phyloP scores from a whole-genome alignment of 2,888 invertebrate genomes.

The Idaea biselata region DNA sequence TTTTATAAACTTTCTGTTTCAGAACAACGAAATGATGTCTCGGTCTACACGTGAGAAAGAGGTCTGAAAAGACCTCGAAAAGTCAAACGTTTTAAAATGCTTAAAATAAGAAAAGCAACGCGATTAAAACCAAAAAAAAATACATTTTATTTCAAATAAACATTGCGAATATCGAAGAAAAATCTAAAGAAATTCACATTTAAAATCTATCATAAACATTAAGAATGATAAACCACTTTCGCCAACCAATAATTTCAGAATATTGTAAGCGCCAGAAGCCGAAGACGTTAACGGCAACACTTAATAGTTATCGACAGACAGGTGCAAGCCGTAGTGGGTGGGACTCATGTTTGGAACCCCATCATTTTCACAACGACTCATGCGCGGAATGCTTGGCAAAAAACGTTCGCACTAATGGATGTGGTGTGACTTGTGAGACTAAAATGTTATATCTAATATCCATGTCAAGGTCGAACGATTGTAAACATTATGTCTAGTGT shows the following conservation, averaged over 20 bases:
- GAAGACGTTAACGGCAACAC: not conserved
- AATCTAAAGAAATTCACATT: too few species aligned
- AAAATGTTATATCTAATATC: not conserved
- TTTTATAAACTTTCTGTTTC: too few species aligned
- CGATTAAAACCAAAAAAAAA: too few species aligned
- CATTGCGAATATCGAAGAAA: too few species aligned
- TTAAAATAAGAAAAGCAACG: too few species aligned
- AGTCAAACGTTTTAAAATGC: too few species aligned
- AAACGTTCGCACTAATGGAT: not conserved
- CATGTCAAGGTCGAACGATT: slow-evolving; percentile 23
- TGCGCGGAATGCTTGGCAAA: not conserved
- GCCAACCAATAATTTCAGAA: not conserved
- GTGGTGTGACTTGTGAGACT: not conserved
- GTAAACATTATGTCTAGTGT: not conserved
- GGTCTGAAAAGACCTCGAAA: too few species aligned
- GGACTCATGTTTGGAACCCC: not conserved
- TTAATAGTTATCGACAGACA: not conserved
- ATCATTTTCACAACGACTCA: not conserved
- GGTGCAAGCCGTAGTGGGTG: not conserved
- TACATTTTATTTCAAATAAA: too few species aligned
- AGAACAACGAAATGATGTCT: too few species aligned
- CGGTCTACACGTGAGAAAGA: too few species aligned
- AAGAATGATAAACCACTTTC: not conserved
- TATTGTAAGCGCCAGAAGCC: not conserved
- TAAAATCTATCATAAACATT: not conserved